Evolutionary conservation across 2,113 vertebrate genomes (phyloP).

Genomic region (Oenanthe melanoleuca): DNA sequence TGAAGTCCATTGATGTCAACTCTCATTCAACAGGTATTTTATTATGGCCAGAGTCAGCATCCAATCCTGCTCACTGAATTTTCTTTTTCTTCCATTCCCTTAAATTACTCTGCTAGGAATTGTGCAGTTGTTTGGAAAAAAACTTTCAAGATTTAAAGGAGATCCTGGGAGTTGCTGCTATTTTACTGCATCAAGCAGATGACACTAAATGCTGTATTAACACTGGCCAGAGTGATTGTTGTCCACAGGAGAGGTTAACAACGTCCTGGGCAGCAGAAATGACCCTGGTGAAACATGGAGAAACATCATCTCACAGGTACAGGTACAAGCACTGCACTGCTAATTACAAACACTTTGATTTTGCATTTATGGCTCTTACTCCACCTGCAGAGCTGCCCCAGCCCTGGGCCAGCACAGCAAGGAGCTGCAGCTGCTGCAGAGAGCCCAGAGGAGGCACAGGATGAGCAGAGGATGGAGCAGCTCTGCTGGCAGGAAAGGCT

Average conservation of each 20-base stretch:
- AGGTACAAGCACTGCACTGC: background rate
- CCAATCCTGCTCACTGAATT: background rate
- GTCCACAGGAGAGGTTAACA: background rate
- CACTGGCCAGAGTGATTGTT: background rate
- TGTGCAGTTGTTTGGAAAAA: background rate
- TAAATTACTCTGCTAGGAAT: background rate
- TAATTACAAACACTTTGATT: background rate
- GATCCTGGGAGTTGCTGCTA: slow-evolving; percentile 27
- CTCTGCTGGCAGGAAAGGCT: no score
- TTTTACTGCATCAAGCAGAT: slow-evolving; percentile 50
- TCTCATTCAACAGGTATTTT: background rate
- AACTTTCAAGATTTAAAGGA: background rate
- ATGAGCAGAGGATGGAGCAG: no score
- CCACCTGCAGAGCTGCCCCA: background rate
- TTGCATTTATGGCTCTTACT: background rate
- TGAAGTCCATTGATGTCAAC: background rate
- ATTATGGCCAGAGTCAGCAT: background rate
- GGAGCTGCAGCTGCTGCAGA: background rate
- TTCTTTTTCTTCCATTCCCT: background rate
- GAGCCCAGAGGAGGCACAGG: no score
- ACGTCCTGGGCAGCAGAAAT: background rate
- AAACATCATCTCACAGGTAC: slow-evolving; percentile 6
- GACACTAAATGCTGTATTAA: slow-evolving; percentile 16
- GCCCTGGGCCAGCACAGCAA: background rate
- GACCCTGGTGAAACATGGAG: background rate